A percentile compares a stretch with the other conserved stretches of the same genome.
Conservation (phyloP, 2,888 invertebrate species). For the Andrena fulva region DNA sequence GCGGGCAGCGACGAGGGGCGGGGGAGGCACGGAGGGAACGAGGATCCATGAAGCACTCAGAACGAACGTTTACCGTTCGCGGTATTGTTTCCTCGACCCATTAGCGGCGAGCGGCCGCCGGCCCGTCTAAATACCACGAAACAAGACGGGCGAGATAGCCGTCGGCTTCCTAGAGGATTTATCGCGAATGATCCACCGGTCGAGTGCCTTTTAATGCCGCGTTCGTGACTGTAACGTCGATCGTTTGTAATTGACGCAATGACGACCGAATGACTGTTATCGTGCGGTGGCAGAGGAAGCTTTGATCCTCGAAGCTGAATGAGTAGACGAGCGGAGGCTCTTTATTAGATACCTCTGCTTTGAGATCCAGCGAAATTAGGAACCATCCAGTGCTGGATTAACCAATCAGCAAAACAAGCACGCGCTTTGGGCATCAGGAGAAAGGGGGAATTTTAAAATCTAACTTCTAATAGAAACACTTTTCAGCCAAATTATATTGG, state of each 20-base stretch:
- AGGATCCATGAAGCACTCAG: slow-evolving; percentile 1
- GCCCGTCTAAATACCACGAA: slow-evolving; percentile 29
- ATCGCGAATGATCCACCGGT: neutral
- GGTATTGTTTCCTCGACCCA: slow-evolving; percentile 26
- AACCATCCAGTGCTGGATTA: too few relatives aligned
- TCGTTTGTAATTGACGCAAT: slow-evolving; percentile 46
- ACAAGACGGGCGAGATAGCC: neutral
- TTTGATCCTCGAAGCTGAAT: too few relatives aligned
- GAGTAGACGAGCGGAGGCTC: too few relatives aligned
- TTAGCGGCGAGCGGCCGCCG: slow-evolving; percentile 20
- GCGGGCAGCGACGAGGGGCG: neutral
- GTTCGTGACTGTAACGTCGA: slow-evolving; percentile 42
- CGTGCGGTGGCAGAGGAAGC: too few relatives aligned
- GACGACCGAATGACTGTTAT: too few relatives aligned
- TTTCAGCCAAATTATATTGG: too few relatives aligned
- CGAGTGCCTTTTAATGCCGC: slow-evolving; percentile 16
- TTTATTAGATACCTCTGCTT: too few relatives aligned
- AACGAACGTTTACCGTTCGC: slow-evolving; percentile 17
- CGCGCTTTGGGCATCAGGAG: too few relatives aligned
- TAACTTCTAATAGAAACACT: too few relatives aligned
- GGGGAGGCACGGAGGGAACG: neutral
- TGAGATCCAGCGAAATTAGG: too few relatives aligned
- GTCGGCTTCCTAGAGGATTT: neutral
- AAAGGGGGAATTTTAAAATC: too few relatives aligned
- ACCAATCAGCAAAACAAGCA: too few relatives aligned